A percentile compares a stretch with the other conserved stretches of the same genome.
phyloP scores from a whole-genome alignment of 2,113 vertebrate genomes.

The Rhinogobius similis region DNA sequence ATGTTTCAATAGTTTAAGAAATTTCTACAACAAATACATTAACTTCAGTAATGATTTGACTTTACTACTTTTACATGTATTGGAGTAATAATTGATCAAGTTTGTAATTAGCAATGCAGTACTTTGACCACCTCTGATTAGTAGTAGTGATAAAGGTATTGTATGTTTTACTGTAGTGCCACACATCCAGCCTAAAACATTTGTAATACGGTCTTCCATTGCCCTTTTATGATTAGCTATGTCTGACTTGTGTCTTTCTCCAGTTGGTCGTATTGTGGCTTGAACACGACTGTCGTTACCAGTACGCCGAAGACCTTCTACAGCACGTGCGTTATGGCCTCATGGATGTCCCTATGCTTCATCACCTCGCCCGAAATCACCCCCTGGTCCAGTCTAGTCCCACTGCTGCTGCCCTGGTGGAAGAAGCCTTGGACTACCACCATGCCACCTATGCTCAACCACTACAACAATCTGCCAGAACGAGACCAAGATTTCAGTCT shows the following conservation, averaged over 20 bases:
- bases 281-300: slow-evolving; percentile 90
- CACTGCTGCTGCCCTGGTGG: slow-evolving; percentile 83
- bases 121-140: too few species aligned
- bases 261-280: slow-evolving; percentile 93
- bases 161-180: too few species aligned
- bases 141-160: too few species aligned
- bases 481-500: slow-evolving; percentile 90
- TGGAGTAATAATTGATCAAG: too few species aligned
- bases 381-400: slow-evolving; percentile 88
- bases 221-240: slow-evolving; percentile 44
- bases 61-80: too few species aligned
- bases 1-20: too few species aligned
- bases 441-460: slow-evolving; percentile 89
- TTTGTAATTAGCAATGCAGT: too few species aligned
- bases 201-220: slow-evolving; percentile 46
- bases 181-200: background rate
- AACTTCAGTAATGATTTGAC: too few species aligned
- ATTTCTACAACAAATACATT: too few species aligned
- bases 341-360: slow-evolving; percentile 89
- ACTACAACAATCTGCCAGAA: slow-evolving; percentile 88
- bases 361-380: slow-evolving; percentile 83
- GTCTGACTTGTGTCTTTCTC: background rate
- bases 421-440: slow-evolving; percentile 93
- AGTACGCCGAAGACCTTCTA: slow-evolving; percentile 90
- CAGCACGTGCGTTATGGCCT: slow-evolving; percentile 93